Evolutionary conservation across 2,113 vertebrate genomes (phyloP).

Genomic region (Gyps fulvus): DNA sequence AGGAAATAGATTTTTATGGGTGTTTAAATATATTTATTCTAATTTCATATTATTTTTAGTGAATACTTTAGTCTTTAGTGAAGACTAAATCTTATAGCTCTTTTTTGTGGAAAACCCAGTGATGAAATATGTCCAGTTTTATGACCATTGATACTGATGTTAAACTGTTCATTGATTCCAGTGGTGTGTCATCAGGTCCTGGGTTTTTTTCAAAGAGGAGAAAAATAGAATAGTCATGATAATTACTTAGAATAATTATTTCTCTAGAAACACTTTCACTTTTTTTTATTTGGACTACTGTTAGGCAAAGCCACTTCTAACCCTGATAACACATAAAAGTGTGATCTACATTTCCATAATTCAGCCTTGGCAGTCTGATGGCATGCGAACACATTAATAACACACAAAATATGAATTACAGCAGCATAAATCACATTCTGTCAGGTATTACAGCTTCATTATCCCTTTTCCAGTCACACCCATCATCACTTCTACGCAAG

Average conservation of each 20-base stretch:
- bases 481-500: background rate
- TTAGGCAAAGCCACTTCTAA: background rate
- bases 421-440: background rate
- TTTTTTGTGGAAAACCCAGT: background rate
- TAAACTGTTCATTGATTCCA: background rate
- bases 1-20: background rate
- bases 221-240: background rate
- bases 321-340: fast-evolving
- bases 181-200: background rate
- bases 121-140: background rate
- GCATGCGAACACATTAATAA: background rate
- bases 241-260: background rate
- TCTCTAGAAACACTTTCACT: background rate
- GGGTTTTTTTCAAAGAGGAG: background rate
- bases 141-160: background rate
- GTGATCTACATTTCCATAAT: background rate
- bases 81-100: background rate
- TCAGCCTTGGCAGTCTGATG: background rate
- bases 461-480: background rate
- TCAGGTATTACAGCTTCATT: background rate
- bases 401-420: background rate
- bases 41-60: background rate
- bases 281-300: background rate
- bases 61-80: background rate
- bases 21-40: background rate